A percentile compares a stretch with the other conserved stretches of the same genome.
phyloP scores from a whole-genome alignment of 2,888 invertebrate species.

The Aleiodes leptofemur region DNA sequence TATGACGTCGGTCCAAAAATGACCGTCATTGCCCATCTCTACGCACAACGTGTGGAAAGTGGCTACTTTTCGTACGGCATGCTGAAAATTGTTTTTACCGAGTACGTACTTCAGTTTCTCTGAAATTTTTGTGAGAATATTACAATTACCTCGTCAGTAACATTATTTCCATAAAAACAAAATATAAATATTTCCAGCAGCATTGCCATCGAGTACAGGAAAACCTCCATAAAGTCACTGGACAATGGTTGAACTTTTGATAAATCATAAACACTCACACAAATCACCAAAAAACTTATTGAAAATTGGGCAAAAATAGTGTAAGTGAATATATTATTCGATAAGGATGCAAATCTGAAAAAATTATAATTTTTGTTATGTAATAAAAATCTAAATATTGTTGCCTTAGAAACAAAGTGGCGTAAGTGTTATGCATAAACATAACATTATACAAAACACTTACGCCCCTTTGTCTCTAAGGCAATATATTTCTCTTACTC shows the following conservation, averaged over 20 bases:
- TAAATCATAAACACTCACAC: slow-evolving; percentile 30
- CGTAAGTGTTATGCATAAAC: too few relatives aligned
- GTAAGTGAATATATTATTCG: slow-evolving; percentile 39
- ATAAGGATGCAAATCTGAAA: slow-evolving; percentile 41
- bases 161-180: slow-evolving; percentile 44
- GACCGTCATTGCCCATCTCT: too few relatives aligned
- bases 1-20: too few relatives aligned
- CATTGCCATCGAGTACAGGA: slow-evolving; percentile 35
- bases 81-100: too few relatives aligned
- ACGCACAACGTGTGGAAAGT: too few relatives aligned
- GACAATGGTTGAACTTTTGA: slow-evolving; percentile 24
- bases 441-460: too few relatives aligned
- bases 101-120: too few relatives aligned
- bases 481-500: not conserved
- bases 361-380: too few relatives aligned
- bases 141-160: slow-evolving; percentile 35
- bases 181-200: slow-evolving; percentile 41
- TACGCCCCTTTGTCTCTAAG: too few relatives aligned
- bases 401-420: too few relatives aligned
- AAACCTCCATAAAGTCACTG: slow-evolving; percentile 30
- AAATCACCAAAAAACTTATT: slow-evolving; percentile 38
- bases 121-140: too few relatives aligned
- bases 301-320: slow-evolving; percentile 43
- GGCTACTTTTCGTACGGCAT: too few relatives aligned
- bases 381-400: not conserved